Percentiles rank a stretch among this genome's conserved stretches.
These are phyloP conservation scores for Vidua macroura DNA, from an alignment of 2,113 vertebrate genomes.

Conservation along the genomic window DNA sequence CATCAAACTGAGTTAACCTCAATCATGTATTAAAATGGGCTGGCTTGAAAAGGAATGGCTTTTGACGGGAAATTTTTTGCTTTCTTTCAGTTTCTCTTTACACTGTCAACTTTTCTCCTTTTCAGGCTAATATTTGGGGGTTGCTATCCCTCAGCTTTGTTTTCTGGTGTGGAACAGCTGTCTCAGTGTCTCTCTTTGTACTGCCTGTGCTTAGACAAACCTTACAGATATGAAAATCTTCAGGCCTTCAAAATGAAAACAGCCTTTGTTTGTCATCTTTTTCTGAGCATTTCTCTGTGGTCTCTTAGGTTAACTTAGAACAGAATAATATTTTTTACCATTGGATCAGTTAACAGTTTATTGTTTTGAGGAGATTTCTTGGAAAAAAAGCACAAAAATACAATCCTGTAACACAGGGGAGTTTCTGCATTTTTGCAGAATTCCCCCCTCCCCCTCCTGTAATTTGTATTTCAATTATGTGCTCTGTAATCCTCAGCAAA, in stretches of 20 bases:
- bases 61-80: background rate
- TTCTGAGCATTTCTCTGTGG: background rate
- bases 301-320: background rate
- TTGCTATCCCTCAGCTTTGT: background rate
- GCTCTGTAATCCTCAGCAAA: background rate
- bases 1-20: background rate
- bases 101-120: background rate
- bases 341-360: background rate
- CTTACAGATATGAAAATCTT: background rate
- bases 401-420: background rate
- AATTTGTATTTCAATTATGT: background rate
- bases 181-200: background rate
- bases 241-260: conserved; percentile 13
- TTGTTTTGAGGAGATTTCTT: background rate
- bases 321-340: background rate
- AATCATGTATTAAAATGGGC: background rate
- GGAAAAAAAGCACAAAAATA: background rate
- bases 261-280: conserved; percentile 27
- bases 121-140: background rate
- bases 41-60: background rate
- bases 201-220: background rate
- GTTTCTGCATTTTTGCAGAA: background rate
- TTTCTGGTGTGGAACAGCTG: background rate
- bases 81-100: background rate
- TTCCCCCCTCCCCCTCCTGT: background rate